Evolutionary conservation across 2,113 vertebrate genomes (phyloP).

Genomic region (Pituophis catenifer): DNA sequence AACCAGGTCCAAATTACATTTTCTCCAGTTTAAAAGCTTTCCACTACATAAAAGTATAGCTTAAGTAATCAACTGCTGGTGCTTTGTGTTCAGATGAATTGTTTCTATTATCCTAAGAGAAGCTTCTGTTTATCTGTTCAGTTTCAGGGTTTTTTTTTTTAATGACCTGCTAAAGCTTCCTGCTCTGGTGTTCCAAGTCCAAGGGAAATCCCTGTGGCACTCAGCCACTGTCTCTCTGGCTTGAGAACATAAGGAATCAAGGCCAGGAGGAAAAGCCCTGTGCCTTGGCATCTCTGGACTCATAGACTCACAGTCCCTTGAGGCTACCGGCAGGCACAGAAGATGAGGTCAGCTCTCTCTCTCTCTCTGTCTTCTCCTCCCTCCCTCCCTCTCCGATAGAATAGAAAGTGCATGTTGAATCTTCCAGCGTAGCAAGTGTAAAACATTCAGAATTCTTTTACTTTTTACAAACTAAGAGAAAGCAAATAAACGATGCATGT

Average conservation of each 20-base stretch:
- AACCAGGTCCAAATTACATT: constrained; percentile 5
- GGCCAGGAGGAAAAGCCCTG: constrained; percentile 40
- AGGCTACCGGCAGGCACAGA: constrained; percentile 49
- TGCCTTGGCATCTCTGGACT: constrained; percentile 55
- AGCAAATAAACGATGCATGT: neutral
- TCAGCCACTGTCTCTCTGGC: constrained; percentile 54
- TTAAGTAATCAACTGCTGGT: neutral
- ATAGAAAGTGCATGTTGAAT: neutral
- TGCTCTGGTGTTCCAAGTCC: constrained; percentile 45
- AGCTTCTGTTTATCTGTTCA: constrained; percentile 5
- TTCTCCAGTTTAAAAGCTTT: neutral
- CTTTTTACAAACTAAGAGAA: neutral
- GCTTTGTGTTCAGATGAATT: neutral
- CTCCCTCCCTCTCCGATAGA: neutral
- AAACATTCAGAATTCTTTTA: neutral
- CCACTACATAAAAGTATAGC: neutral
- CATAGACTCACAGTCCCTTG: constrained; percentile 55
- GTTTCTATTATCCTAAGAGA: neutral
- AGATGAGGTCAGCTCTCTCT: constrained; percentile 18
- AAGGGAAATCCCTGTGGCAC: constrained; percentile 66
- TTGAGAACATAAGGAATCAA: constrained; percentile 54
- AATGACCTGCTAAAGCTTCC: neutral
- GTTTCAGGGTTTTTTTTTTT: neutral
- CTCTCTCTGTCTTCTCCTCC: neutral
- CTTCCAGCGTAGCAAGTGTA: neutral